These are phyloP conservation scores for Macrophya alboannulata DNA, from an alignment of 2,888 invertebrate species.

Conservation along the genomic window DNA sequence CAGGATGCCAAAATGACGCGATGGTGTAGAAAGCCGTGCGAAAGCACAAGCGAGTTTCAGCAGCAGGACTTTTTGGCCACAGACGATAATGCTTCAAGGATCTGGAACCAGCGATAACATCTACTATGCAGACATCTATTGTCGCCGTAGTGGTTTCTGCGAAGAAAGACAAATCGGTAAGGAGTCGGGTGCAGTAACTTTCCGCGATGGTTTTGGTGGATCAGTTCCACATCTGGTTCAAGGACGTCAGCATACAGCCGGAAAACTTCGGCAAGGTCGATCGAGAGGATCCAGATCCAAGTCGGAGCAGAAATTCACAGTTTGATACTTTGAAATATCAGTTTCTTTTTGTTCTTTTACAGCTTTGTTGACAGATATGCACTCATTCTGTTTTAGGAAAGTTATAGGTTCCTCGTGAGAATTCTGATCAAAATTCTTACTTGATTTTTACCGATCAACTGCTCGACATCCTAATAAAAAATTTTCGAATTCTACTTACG, in stretches of 20 bases:
- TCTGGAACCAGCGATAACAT: background rate
- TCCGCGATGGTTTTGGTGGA: background rate
- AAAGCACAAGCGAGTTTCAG: background rate
- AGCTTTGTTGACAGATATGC: too few species aligned
- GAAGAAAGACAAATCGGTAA: background rate
- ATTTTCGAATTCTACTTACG: too few species aligned
- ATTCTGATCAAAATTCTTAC: too few species aligned
- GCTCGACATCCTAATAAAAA: too few species aligned
- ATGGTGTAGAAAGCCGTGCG: background rate
- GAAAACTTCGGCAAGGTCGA: background rate
- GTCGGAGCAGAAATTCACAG: too few species aligned
- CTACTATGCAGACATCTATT: constrained; percentile 1
- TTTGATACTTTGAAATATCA: too few species aligned
- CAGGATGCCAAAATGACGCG: background rate
- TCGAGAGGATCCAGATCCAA: too few species aligned
- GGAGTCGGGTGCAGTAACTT: background rate
- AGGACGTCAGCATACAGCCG: background rate
- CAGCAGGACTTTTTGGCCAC: background rate
- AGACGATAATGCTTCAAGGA: too few species aligned
- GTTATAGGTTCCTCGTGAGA: too few species aligned
- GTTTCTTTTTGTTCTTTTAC: too few species aligned
- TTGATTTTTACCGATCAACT: too few species aligned
- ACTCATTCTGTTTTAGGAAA: too few species aligned
- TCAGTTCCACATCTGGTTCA: background rate
- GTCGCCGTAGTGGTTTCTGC: background rate